Percentiles rank a stretch among this genome's conserved stretches.
phyloP scores from a whole-genome alignment of 2,113 vertebrate species.

The zebrafish (Danio rerio) region DNA sequence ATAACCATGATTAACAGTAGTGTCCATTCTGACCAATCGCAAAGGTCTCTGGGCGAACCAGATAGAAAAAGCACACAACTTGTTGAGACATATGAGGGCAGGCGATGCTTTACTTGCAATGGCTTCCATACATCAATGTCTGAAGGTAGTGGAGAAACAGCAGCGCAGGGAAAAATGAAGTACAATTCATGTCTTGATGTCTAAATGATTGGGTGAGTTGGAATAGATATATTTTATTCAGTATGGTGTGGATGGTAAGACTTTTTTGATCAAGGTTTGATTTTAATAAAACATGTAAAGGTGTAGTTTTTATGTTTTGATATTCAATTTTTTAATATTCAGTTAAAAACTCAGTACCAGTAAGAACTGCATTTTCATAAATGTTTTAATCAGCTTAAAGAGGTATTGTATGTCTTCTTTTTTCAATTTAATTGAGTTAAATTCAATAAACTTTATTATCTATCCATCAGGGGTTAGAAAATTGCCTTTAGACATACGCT shows the following conservation, averaged over 20 bases:
- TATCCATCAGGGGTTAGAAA: too few species aligned
- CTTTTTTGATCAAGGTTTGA: background rate
- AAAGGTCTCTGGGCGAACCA: conserved; percentile 1
- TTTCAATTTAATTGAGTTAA: too few species aligned
- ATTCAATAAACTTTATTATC: too few species aligned
- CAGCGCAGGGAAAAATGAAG: background rate
- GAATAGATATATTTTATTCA: background rate
- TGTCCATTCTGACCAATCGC: background rate
- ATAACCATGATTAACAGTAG: conserved; percentile 21
- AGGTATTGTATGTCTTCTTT: too few species aligned
- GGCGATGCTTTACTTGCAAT: background rate
- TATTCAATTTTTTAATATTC: background rate
- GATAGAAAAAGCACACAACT: conserved; percentile 14
- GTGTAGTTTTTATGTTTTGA: background rate
- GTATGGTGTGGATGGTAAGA: background rate
- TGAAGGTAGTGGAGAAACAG: background rate
- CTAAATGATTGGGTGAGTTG: background rate
- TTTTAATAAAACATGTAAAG: background rate
- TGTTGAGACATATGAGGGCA: background rate
- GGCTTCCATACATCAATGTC: conserved; percentile 19
- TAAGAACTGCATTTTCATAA: too few species aligned
- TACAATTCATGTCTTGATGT: background rate
- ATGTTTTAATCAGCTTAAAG: too few species aligned
- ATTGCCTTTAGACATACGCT: too few species aligned
- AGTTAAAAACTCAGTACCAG: too few species aligned